Conservation (phyloP, 53 echinoderm and acorn worm genomes). For the Mesocentrotus franciscanus region DNA sequence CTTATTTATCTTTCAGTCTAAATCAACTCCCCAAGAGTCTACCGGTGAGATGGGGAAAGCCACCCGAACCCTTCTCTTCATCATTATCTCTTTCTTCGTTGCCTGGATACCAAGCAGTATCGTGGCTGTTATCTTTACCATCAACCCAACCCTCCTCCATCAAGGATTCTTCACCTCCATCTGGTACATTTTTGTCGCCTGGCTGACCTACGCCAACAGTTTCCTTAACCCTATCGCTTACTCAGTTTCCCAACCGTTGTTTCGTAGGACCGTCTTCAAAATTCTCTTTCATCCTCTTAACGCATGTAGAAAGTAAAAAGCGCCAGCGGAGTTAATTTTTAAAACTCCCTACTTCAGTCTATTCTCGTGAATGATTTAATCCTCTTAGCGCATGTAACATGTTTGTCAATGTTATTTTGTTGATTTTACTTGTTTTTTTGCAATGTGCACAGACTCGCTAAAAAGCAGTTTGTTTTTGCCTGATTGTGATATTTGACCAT, state of each 20-base stretch:
- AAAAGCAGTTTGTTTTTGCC: too few species aligned
- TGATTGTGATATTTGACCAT: too few species aligned
- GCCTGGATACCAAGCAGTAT: constrained; percentile 52
- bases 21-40: background rate
- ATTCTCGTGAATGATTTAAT: too few species aligned
- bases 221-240: constrained; percentile 47
- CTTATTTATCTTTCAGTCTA: too few species aligned
- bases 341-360: background rate
- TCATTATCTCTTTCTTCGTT: constrained; percentile 33
- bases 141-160: background rate
- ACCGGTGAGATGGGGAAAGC: constrained; percentile 28
- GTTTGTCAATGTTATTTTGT: too few species aligned
- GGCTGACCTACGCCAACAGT: constrained; percentile 37
- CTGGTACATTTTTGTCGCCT: background rate
- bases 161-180: background rate
- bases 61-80: constrained; percentile 43
- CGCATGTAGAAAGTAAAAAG: background rate
- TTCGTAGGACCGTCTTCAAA: constrained; percentile 1
- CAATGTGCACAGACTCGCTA: too few species aligned
- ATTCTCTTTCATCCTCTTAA: background rate
- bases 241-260: constrained; percentile 19
- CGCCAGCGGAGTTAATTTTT: background rate
- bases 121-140: background rate
- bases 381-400: too few species aligned
- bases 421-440: too few species aligned